phyloP scores from a whole-genome alignment of 2,888 invertebrate species.

The Ganaspis brasiliensis region DNA sequence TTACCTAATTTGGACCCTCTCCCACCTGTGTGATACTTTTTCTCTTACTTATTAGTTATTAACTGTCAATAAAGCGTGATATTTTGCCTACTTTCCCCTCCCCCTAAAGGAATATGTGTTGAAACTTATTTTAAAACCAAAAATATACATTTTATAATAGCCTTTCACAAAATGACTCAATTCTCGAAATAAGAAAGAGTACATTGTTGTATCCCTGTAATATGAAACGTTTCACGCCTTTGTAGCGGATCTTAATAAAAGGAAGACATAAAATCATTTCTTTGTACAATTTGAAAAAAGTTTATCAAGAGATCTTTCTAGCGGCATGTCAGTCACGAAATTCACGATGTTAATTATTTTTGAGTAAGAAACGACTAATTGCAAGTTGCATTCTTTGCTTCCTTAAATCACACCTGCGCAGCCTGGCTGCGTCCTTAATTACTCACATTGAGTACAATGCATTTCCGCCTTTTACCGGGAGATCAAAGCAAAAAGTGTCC shows the following conservation, averaged over 20 bases:
- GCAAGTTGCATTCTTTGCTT: slow-evolving; percentile 36
- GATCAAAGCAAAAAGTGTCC: slow-evolving; percentile 34
- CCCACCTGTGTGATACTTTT: too few species aligned
- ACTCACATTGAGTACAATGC: slow-evolving; percentile 41
- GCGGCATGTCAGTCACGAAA: slow-evolving; percentile 22
- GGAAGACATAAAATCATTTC: slow-evolving; percentile 38
- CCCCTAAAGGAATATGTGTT: too few species aligned
- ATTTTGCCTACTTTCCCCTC: too few species aligned
- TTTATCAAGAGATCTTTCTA: slow-evolving; percentile 12
- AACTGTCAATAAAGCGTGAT: too few species aligned
- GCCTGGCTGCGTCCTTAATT: slow-evolving; percentile 27
- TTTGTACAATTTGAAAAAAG: slow-evolving; percentile 30
- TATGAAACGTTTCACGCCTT: slow-evolving; percentile 12
- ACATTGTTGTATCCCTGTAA: neutral
- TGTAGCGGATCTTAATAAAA: slow-evolving; percentile 6
- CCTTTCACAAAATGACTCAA: too few species aligned
- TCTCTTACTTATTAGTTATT: too few species aligned
- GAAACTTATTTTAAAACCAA: too few species aligned
- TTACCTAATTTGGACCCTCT: too few species aligned
- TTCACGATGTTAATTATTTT: slow-evolving; percentile 42
- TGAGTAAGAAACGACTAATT: slow-evolving; percentile 36
- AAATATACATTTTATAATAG: too few species aligned
- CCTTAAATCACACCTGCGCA: slow-evolving; percentile 42
- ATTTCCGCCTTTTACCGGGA: slow-evolving; percentile 40
- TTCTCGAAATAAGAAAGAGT: too few species aligned